Evolutionary conservation across 2,113 vertebrate genomes (phyloP), one percentile per base, ranked within the genome.

Genomic region (Rhea americana): DNA sequence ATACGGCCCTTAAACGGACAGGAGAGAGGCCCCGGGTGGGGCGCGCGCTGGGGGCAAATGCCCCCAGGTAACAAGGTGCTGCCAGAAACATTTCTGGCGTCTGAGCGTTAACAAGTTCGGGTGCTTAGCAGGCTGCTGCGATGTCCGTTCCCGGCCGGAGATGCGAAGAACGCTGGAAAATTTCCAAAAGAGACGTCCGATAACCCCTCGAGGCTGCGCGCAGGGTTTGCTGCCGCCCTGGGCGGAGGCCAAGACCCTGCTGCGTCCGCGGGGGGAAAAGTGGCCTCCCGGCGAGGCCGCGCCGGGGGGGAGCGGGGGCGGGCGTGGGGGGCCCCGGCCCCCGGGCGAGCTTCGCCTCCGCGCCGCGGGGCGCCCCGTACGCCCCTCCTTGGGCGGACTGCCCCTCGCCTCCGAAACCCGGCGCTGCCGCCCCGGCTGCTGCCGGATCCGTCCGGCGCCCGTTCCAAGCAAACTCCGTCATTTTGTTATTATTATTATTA

Each of bases 111-210:
- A 25, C 19, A n/a, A 43, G 25, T 6, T 25, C 55, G 35, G 2
- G 2, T 3, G 16, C 26, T 11, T 3, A 25, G 56, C 20, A 8
- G 15, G 8, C 47, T 28, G 51, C 7, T 79, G 39, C 39, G 13
- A 39, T 9, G 7, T 0, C 16, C 18, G 0, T 1, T 9, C 39
- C 59, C 32, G 35, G 35, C 35, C 35, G 35, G 53, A 78, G 35
- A 2, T 19, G 20, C 11, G 9, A 32, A n/a, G 7, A 48, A 43
- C 30, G 66, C 41, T 39, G 35, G 39, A 25, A 72, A 32, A 6
- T 11, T 4, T 3, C 68, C 32, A 15, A 35, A 75, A 8, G 20
- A 45, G 30, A 9, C 0, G 1, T 1, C 83, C 1, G 1, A 56
- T 10, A 39, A 11, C 43, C 63, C n/a, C 28, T 51, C 11, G 13